Conservation (phyloP, 2,113 vertebrate species). For the Lagopus leucura region DNA sequence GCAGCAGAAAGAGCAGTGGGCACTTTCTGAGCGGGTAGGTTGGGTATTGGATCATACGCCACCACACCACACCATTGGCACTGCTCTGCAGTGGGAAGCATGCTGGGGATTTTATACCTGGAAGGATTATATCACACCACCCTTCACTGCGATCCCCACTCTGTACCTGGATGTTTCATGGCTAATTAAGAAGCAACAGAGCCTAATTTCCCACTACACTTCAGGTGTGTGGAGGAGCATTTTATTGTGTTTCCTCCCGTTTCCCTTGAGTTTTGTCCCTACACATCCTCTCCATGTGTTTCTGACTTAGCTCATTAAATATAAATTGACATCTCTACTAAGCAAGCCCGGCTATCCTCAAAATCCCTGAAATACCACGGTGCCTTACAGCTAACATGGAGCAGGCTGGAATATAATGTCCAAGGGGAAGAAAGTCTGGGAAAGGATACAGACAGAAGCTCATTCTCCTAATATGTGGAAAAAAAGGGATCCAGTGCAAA, state of each 20-base stretch:
- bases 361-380: slow-evolving; percentile 23
- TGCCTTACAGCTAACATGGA: neutral
- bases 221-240: slow-evolving; percentile 13
- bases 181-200: slow-evolving; percentile 62
- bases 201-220: slow-evolving; percentile 22
- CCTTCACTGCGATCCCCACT: neutral
- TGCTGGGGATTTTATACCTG: neutral
- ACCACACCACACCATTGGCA: neutral
- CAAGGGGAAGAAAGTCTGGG: slow-evolving; percentile 31
- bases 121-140: neutral
- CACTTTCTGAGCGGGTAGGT: neutral
- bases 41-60: neutral
- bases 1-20: neutral
- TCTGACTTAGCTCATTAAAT: slow-evolving; percentile 49
- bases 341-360: slow-evolving; percentile 1
- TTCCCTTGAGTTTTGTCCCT: slow-evolving; percentile 39
- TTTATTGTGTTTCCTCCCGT: slow-evolving; percentile 2
- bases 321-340: slow-evolving; percentile 29
- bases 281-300: slow-evolving; percentile 28
- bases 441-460: slow-evolving; percentile 69
- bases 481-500: slow-evolving; percentile 76
- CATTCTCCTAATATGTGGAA: slow-evolving; percentile 63
- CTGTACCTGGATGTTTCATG: slow-evolving; percentile 36
- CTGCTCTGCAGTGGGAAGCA: neutral
- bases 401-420: neutral